Conservation (phyloP, 2,888 invertebrate genomes). For the Drosophila formosana region DNA sequence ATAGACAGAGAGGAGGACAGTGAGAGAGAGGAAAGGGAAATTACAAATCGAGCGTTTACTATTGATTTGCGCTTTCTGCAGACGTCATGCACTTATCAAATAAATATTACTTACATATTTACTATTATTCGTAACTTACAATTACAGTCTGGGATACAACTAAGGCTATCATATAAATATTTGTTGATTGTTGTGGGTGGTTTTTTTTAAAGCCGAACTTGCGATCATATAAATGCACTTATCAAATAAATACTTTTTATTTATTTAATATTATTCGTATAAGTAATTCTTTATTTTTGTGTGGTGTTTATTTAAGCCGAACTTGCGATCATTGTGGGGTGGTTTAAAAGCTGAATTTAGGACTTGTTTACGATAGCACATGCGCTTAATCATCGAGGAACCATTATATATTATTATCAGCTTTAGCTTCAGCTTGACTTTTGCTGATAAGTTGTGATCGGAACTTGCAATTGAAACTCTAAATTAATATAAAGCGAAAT, state of each 20-base stretch:
- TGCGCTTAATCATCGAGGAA: neutral
- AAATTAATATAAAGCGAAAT: constrained; percentile 9
- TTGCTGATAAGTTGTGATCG: constrained; percentile 39
- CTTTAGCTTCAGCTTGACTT: constrained; percentile 1
- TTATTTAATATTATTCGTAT: too few relatives aligned
- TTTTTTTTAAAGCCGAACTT: too few relatives aligned
- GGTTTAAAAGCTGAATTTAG: constrained; percentile 16
- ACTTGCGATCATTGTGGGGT: constrained; percentile 26
- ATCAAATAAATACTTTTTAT: too few relatives aligned
- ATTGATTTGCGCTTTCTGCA: constrained; percentile 65
- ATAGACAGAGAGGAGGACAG: neutral
- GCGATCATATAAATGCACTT: too few relatives aligned
- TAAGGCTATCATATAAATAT: constrained; percentile 1
- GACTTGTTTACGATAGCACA: constrained; percentile 23
- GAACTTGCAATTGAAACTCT: constrained; percentile 2
- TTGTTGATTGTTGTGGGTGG: neutral
- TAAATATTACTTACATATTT: neutral
- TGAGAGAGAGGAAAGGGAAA: neutral
- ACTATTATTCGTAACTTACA: too few relatives aligned
- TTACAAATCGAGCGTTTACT: constrained; percentile 46
- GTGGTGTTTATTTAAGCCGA: neutral
- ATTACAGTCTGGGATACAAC: too few relatives aligned
- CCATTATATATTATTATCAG: constrained; percentile 32
- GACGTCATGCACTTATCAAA: constrained; percentile 38
- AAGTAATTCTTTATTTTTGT: neutral